Conservation (phyloP, 2,113 vertebrate genomes). For the Genyomyrus donnyi region DNA sequence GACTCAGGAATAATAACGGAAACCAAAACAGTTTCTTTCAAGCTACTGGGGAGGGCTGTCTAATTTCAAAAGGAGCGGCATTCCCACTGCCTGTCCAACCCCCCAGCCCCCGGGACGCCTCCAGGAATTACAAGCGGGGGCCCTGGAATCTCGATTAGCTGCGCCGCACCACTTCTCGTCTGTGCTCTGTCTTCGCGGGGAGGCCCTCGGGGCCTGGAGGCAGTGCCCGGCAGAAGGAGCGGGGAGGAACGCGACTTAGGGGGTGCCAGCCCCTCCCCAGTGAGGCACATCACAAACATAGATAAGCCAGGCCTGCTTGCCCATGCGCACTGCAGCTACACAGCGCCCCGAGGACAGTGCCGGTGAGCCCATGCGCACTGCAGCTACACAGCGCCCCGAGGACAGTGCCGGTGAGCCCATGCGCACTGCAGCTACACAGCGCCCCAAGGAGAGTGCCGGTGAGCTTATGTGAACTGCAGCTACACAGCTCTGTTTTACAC, state of each 20-base stretch:
- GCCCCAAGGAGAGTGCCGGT: background rate
- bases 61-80: conserved; percentile 30
- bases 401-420: background rate
- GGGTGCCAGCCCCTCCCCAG: background rate
- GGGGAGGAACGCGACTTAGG: background rate
- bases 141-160: conserved; percentile 31
- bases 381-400: too few species aligned
- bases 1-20: conserved; percentile 27
- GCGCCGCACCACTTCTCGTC: background rate
- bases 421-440: too few species aligned
- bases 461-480: too few species aligned
- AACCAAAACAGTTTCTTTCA: conserved; percentile 40
- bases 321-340: too few species aligned
- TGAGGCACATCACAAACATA: background rate
- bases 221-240: background rate
- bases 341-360: background rate
- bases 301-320: background rate
- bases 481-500: background rate
- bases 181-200: background rate
- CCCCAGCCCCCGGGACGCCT: background rate
- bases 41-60: conserved; percentile 24
- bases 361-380: too few species aligned
- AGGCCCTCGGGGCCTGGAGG: background rate
- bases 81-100: conserved; percentile 14
- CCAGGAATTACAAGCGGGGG: background rate